Evolutionary conservation across 2,888 invertebrate genomes (phyloP).

Genomic region (Cryptus armator): DNA sequence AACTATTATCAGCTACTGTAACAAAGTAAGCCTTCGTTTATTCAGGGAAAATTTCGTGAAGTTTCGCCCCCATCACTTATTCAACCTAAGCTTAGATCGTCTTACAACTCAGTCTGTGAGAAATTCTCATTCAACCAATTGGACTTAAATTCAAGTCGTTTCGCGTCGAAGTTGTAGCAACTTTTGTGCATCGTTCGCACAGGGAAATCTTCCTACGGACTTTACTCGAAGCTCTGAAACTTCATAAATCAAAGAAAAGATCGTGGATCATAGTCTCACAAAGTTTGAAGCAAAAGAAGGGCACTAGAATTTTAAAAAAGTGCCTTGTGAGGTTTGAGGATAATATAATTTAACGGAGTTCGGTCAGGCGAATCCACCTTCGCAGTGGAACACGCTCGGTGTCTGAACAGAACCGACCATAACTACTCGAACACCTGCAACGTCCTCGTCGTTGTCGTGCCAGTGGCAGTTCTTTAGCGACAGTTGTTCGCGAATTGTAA

Average conservation of each 20-base stretch:
- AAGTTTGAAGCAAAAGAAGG: neutral
- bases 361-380: neutral
- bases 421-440: neutral
- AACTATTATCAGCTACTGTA: neutral
- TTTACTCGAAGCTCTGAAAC: neutral
- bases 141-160: neutral
- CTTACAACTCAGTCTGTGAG: neutral
- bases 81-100: neutral
- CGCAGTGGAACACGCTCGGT: neutral
- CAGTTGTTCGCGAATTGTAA: neutral
- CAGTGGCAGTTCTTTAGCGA: slow-evolving; percentile 1
- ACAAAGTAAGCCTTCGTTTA: neutral
- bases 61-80: neutral
- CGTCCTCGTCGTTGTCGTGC: neutral
- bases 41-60: neutral
- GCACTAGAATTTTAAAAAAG: neutral
- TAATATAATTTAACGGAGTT: neutral
- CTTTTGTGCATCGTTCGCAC: neutral
- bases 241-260: neutral
- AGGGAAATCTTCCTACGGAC: neutral
- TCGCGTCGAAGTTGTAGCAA: neutral
- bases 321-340: neutral
- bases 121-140: slow-evolving; percentile 1
- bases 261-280: neutral
- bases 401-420: neutral